A percentile compares a stretch with the other conserved stretches of the same genome.
These are phyloP conservation scores for Drosophila helvetica DNA, from an alignment of 2,888 invertebrate species.

Conservation along the genomic window DNA sequence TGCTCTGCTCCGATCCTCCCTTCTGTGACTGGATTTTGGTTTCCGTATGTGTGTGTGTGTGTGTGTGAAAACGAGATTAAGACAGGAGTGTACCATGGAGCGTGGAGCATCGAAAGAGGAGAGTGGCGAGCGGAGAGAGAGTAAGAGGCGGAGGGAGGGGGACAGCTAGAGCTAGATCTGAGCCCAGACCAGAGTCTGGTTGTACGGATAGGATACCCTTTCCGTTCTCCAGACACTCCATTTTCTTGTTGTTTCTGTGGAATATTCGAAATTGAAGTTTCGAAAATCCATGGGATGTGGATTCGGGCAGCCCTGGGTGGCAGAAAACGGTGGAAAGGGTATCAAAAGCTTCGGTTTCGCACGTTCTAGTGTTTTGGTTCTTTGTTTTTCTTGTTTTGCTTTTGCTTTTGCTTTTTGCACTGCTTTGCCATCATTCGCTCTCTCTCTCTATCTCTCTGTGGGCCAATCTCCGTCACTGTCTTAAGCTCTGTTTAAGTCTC, in stretches of 20 bases:
- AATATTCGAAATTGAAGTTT: too few relatives aligned
- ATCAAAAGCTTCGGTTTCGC: too few relatives aligned
- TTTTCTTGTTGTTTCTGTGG: too few relatives aligned
- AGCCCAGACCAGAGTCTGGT: neutral
- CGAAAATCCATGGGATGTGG: too few relatives aligned
- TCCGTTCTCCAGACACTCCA: too few relatives aligned
- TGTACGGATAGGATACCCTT: neutral
- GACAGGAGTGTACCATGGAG: slow-evolving; percentile 41
- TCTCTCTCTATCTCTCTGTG: neutral
- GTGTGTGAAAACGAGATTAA: slow-evolving; percentile 59
- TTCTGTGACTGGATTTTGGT: slow-evolving; percentile 15
- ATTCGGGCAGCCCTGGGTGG: neutral
- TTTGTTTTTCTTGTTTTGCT: slow-evolving; percentile 26
- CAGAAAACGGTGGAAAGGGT: neutral
- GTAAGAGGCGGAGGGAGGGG: neutral
- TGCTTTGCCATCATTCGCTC: neutral
- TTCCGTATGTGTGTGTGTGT: slow-evolving; percentile 11
- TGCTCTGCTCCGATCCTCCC: slow-evolving; percentile 9
- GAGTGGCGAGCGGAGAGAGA: neutral
- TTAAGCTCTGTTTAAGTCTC: slow-evolving; percentile 14
- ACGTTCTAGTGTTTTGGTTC: slow-evolving; percentile 19
- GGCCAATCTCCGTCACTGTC: neutral
- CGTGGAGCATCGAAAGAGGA: neutral
- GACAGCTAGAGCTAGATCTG: slow-evolving; percentile 12
- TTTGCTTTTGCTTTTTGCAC: slow-evolving; percentile 52